Evolutionary conservation across 1,140 invertebrate species (phyloP).

Genomic region (Harlomillsia oculata): DNA sequence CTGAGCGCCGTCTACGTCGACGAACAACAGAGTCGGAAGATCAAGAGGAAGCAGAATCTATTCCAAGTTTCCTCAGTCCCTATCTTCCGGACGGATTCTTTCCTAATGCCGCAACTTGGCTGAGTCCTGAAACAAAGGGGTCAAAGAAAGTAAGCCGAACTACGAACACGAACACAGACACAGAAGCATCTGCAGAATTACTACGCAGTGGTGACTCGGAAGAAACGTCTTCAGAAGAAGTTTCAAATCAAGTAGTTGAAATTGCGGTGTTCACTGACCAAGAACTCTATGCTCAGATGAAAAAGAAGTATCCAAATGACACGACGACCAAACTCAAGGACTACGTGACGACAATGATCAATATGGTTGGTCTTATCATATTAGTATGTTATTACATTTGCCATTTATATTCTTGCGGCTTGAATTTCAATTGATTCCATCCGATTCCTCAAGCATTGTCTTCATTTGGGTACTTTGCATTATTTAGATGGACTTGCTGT

Average conservation of each 20-base stretch:
- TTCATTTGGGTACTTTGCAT: no score
- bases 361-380: conserved; percentile 35
- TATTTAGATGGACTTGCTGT: conserved; percentile 37
- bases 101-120: not conserved
- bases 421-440: no score
- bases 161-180: not conserved
- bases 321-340: conserved; percentile 36
- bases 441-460: no score
- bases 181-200: not conserved
- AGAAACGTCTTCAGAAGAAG: not conserved
- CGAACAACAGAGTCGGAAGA: not conserved
- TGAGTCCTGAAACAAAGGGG: not conserved
- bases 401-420: not conserved
- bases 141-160: not conserved
- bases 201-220: not conserved
- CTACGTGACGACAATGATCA: conserved; percentile 39
- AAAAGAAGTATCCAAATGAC: conserved; percentile 36
- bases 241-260: conserved; percentile 31
- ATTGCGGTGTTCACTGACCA: conserved; percentile 40
- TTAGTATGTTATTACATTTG: not conserved
- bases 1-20: not conserved
- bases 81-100: not conserved
- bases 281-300: conserved; percentile 36
- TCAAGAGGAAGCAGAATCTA: not conserved
- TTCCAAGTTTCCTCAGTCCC: not conserved